Evolutionary conservation across 2,888 invertebrate species (phyloP).

Genomic region (Arrhopalites spinosus): DNA sequence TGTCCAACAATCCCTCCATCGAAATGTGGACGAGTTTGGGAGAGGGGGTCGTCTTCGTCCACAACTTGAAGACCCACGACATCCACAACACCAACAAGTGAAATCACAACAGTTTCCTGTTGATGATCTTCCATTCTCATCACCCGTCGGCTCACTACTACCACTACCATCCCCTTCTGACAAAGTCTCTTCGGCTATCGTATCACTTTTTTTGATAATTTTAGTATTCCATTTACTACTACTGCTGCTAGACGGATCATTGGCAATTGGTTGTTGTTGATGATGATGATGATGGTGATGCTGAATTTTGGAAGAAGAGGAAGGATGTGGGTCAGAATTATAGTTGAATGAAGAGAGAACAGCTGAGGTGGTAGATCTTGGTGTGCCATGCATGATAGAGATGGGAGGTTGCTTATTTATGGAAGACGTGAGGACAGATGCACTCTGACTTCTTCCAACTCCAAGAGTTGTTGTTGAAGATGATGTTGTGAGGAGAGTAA

Average conservation of each 20-base stretch:
- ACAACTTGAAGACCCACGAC: conserved; percentile 28
- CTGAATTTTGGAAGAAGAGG: conserved; percentile 2
- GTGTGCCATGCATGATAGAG: not conserved
- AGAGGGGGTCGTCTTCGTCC: conserved; percentile 30
- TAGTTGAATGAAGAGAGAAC: conserved; percentile 18
- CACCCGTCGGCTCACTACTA: conserved; percentile 37
- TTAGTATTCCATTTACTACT: conserved; percentile 23
- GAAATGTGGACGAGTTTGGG: conserved; percentile 40
- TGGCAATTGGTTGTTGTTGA: not conserved
- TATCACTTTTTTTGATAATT: conserved; percentile 17
- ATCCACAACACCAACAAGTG: conserved; percentile 40
- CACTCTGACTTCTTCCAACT: conserved; percentile 36
- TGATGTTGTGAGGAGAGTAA: not conserved
- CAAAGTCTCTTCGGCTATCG: conserved; percentile 36
- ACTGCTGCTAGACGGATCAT: not conserved
- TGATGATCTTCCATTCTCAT: conserved; percentile 21
- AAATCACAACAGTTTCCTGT: conserved; percentile 36
- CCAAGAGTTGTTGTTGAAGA: not conserved
- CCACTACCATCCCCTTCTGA: conserved; percentile 41
- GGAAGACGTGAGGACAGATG: conserved; percentile 28
- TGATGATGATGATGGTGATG: conserved; percentile 14
- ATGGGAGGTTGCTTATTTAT: conserved; percentile 10
- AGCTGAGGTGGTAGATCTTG: conserved; percentile 27
- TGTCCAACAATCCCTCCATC: conserved; percentile 47
- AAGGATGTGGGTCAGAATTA: not conserved